phyloP scores from a whole-genome alignment of 2,888 invertebrate species.

The Hemistola chrysoprasaria region DNA sequence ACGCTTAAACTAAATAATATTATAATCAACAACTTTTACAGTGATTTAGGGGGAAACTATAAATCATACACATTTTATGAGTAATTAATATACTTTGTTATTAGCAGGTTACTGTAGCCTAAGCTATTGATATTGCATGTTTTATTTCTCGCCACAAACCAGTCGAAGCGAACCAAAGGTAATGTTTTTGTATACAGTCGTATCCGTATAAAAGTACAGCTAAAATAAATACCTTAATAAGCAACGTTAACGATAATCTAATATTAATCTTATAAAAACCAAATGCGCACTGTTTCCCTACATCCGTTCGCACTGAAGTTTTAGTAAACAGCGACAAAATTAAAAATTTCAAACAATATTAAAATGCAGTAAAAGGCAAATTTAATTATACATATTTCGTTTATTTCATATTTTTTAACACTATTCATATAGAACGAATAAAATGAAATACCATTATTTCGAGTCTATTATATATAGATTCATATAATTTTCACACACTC shows the following conservation, averaged over 20 bases:
- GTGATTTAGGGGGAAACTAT: conserved; percentile 48
- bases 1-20: conserved; percentile 56
- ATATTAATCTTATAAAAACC: conserved; percentile 60
- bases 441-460: conserved; percentile 36
- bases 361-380: conserved; percentile 77
- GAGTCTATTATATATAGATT: conserved; percentile 34
- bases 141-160: conserved; percentile 12
- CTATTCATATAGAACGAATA: conserved; percentile 44
- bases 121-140: conserved; percentile 6
- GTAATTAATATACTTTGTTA: conserved; percentile 13
- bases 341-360: conserved; percentile 51
- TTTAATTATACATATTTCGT: conserved; percentile 57
- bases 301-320: conserved; percentile 33
- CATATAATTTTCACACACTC: conserved; percentile 35
- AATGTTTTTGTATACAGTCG: conserved; percentile 72
- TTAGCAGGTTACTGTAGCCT: conserved; percentile 8
- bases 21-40: conserved; percentile 63
- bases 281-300: conserved; percentile 65
- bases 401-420: conserved; percentile 58
- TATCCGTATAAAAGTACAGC: conserved; percentile 77
- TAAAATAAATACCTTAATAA: conserved; percentile 81
- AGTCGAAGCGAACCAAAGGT: conserved; percentile 18
- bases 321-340: conserved; percentile 38
- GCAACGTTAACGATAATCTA: conserved; percentile 73
- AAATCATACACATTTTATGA: conserved; percentile 23